phyloP scores from a whole-genome alignment of 2,113 vertebrate species.

The Paraplagusia blochii region DNA sequence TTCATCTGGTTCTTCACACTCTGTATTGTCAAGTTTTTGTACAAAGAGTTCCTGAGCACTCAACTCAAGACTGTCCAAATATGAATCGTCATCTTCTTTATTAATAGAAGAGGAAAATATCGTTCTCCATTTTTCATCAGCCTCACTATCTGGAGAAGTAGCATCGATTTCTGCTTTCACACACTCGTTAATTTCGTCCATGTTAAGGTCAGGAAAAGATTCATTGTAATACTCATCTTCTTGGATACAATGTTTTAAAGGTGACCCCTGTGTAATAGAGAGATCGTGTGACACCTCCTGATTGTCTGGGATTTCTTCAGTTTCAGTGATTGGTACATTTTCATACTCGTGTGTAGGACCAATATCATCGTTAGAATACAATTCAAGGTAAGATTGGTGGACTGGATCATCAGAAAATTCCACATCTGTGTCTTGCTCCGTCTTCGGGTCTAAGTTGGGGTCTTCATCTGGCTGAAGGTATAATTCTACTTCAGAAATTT shows the following conservation, averaged over 20 bases:
- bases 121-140: constrained; percentile 77
- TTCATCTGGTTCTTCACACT: constrained; percentile 40
- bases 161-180: constrained; percentile 71
- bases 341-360: constrained; percentile 26
- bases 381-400: neutral
- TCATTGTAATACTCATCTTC: constrained; percentile 71
- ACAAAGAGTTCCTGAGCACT: constrained; percentile 79
- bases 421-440: neutral
- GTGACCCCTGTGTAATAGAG: constrained; percentile 46
- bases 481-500: neutral
- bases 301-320: constrained; percentile 31
- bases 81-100: constrained; percentile 79
- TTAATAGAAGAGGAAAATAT: constrained; percentile 82
- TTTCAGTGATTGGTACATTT: constrained; percentile 23
- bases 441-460: neutral
- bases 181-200: constrained; percentile 69
- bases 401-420: neutral
- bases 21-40: constrained; percentile 64
- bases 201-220: constrained; percentile 62
- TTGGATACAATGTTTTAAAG: constrained; percentile 61
- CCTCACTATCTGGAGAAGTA: constrained; percentile 70
- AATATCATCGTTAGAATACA: constrained; percentile 4
- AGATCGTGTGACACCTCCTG: constrained; percentile 43
- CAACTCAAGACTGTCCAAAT: constrained; percentile 73
- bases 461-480: neutral